Conservation (phyloP, 2,113 vertebrate genomes). For the Menidia beryllina region DNA sequence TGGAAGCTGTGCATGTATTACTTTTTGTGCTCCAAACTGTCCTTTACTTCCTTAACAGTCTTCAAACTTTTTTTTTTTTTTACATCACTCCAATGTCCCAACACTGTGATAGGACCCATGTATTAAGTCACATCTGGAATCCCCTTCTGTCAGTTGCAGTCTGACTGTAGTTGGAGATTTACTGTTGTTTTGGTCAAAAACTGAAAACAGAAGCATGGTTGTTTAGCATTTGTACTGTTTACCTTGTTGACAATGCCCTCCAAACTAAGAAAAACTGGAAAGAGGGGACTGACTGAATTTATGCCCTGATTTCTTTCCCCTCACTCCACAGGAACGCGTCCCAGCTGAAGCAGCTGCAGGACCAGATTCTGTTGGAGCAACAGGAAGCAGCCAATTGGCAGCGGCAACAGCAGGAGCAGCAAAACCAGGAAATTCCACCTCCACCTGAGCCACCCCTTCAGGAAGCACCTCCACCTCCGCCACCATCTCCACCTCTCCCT, state of each 20-base stretch:
- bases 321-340: slow-evolving; percentile 85
- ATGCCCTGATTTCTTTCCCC: slow-evolving; percentile 8
- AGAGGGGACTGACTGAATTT: neutral
- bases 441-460: slow-evolving; percentile 79
- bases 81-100: neutral
- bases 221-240: slow-evolving; percentile 39
- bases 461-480: slow-evolving; percentile 83
- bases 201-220: slow-evolving; percentile 47
- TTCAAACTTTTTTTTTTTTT: too few species aligned
- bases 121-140: slow-evolving; percentile 48
- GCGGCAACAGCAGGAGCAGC: slow-evolving; percentile 69
- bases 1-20: slow-evolving; percentile 30
- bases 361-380: slow-evolving; percentile 92
- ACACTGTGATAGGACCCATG: slow-evolving; percentile 24
- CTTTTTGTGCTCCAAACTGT: slow-evolving; percentile 3
- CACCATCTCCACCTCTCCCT: slow-evolving; percentile 88
- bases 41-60: too few species aligned
- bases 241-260: too few species aligned
- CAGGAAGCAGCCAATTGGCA: slow-evolving; percentile 85
- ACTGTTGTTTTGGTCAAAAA: slow-evolving; percentile 44
- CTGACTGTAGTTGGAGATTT: slow-evolving; percentile 38
- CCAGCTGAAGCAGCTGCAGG: slow-evolving; percentile 93
- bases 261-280: too few species aligned
- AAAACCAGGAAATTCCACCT: slow-evolving; percentile 71
- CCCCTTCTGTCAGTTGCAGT: slow-evolving; percentile 3